Evolutionary conservation across 2,113 vertebrate species (phyloP), one percentile per base, ranked within the genome.

Genomic region (Athene cunicularia): DNA sequence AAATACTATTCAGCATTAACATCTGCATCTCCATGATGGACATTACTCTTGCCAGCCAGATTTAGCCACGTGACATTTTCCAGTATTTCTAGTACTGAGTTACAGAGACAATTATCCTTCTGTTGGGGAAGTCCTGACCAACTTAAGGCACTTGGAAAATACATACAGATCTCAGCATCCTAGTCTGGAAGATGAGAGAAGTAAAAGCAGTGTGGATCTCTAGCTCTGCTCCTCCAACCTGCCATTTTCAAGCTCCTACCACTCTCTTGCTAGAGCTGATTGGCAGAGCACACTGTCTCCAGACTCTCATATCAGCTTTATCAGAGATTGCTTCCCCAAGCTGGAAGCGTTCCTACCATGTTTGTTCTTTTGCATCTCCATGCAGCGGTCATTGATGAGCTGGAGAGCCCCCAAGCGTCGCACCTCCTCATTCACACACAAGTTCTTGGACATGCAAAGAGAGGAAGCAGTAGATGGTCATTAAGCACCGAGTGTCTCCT

Each of bases 341-440:
- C 21, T 72, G 67, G 70, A 27, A 66, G 47, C 2, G 7, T 12
- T 81, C 98, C 80, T 97, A 99, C 99, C 98, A 0, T 98, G 98
- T 93, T 99, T 99, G 97, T 98, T 99, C 97, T 99, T 99, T 84
- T 99, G 99, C 98, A 99, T 98, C 98, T 99, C 99, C 98, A 99
- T 88, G 95, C 99, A 99, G 94, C 98, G 99, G 92, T 99, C 99
- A 5, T 99, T 99, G 95, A 99, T 99, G 71, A 98, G 98, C 91
- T 99, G 99, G 60, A 98, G 96, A 37, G 98, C 98, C 35, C 99
- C 98, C 81, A 99, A 93, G 35, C 60, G 93, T 10, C 49, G 98
- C 89, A 99, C 99, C 3, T 99, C 99, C 82, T 99, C 98, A 2
- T 99, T 99, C 79, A 99, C 97, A 93, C 99, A 99, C 67, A 99